Evolutionary conservation across 2,113 vertebrate genomes (phyloP).

Genomic region (Chaetorhynchus papuensis): DNA sequence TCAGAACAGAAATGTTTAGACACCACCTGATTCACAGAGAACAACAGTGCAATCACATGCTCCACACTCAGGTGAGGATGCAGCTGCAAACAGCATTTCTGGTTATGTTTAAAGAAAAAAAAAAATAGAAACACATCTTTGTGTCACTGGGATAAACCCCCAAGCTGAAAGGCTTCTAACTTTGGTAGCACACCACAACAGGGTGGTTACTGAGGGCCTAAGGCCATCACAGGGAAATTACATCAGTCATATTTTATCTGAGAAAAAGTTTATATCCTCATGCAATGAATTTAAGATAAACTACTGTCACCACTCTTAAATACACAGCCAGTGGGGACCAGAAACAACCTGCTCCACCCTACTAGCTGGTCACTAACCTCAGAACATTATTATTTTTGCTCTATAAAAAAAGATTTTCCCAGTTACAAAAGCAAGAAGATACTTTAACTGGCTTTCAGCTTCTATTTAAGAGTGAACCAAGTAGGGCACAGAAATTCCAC

Average conservation of each 20-base stretch:
- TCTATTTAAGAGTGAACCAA: not conserved
- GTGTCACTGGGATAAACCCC: not conserved
- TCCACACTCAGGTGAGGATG: not conserved
- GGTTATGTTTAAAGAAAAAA: not conserved
- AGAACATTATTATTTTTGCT: not conserved
- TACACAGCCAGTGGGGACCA: not conserved
- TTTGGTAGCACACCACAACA: slow-evolving; percentile 11
- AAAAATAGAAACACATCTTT: not conserved
- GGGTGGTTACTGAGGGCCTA: not conserved
- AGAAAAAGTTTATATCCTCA: not conserved
- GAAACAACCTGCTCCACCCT: not conserved
- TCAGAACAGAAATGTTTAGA: not conserved
- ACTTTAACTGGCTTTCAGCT: not conserved
- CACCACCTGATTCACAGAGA: not conserved
- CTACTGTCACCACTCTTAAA: not conserved
- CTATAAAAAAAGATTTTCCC: not conserved
- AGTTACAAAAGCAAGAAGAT: not conserved
- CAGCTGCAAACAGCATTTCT: not conserved
- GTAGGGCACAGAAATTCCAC: not conserved
- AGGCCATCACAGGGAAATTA: not conserved
- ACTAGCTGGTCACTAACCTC: not conserved
- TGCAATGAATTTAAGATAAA: not conserved
- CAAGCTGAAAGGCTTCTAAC: not conserved
- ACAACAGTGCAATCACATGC: not conserved
- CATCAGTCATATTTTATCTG: not conserved